Conservation (phyloP, 2,113 vertebrate genomes). For the Nycticryphes semicollaris region DNA sequence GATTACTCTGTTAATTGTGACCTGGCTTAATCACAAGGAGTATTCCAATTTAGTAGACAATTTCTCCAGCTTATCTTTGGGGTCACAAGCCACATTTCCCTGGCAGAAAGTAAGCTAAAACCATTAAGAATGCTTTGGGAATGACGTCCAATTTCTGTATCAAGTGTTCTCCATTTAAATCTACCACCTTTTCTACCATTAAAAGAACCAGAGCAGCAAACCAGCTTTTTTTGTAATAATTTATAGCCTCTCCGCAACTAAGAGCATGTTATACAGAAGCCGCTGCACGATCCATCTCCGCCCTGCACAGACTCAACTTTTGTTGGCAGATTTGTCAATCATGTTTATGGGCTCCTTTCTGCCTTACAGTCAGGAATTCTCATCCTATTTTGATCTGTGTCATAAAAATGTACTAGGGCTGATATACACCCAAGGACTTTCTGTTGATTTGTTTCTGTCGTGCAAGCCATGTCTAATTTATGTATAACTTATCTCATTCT, state of each 20-base stretch:
- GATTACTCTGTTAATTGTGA: neutral
- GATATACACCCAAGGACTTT: constrained; percentile 43
- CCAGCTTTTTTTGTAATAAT: neutral
- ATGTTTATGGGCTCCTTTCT: constrained; percentile 41
- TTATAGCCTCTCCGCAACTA: constrained; percentile 15
- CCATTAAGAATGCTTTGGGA: neutral
- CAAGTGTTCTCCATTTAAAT: neutral
- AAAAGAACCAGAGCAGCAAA: neutral
- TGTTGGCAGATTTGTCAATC: constrained; percentile 64
- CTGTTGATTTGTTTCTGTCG: constrained; percentile 47
- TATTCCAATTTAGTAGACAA: neutral
- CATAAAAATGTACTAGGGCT: constrained; percentile 44
- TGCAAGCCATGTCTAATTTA: constrained; percentile 43
- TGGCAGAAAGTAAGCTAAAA: neutral
- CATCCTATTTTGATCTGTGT: constrained; percentile 52
- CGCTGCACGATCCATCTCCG: neutral
- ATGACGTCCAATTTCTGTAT: neutral
- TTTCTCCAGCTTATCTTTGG: neutral
- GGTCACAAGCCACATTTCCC: neutral
- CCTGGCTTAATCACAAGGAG: neutral
- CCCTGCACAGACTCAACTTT: constrained; percentile 17
- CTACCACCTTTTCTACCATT: neutral
- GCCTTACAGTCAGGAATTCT: constrained; percentile 20
- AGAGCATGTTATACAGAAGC: neutral
- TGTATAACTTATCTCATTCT: constrained; percentile 67